These are phyloP conservation scores for Onychomys torridus DNA, from an alignment of 2,797 vertebrate species.

Conservation along the genomic window DNA sequence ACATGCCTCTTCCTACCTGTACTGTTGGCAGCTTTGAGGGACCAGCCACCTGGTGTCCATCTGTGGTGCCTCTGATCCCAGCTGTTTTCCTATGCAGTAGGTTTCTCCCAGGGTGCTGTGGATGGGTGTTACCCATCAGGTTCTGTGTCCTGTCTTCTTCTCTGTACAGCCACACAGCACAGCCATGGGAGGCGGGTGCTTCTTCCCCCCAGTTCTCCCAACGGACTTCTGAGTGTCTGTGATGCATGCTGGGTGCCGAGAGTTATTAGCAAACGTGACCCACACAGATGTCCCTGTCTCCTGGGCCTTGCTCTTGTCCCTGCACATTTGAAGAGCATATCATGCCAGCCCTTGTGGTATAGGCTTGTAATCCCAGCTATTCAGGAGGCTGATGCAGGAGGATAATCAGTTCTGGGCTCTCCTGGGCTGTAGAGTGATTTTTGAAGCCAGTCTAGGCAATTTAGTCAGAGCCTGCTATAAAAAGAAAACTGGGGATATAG, in stretches of 20 bases:
- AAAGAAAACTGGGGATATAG: neutral
- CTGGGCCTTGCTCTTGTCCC: accelerated
- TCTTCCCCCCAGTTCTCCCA: neutral
- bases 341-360: neutral
- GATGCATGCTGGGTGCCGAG: neutral
- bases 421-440: neutral
- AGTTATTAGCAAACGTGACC: neutral
- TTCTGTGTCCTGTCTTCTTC: accelerated
- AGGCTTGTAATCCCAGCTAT: neutral
- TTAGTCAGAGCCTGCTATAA: neutral
- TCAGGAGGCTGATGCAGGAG: neutral
- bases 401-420: neutral
- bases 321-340: neutral
- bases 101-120: neutral
- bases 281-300: neutral
- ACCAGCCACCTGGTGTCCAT: neutral
- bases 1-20: neutral
- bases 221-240: neutral
- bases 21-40: neutral
- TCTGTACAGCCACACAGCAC: no score
- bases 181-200: neutral
- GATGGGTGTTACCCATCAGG: accelerated
- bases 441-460: neutral
- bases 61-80: accelerated
- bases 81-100: neutral